A percentile compares a stretch with the other conserved stretches of the same genome.
phyloP scores from a whole-genome alignment of 2,888 invertebrate genomes.

The Limulus polyphemus region DNA sequence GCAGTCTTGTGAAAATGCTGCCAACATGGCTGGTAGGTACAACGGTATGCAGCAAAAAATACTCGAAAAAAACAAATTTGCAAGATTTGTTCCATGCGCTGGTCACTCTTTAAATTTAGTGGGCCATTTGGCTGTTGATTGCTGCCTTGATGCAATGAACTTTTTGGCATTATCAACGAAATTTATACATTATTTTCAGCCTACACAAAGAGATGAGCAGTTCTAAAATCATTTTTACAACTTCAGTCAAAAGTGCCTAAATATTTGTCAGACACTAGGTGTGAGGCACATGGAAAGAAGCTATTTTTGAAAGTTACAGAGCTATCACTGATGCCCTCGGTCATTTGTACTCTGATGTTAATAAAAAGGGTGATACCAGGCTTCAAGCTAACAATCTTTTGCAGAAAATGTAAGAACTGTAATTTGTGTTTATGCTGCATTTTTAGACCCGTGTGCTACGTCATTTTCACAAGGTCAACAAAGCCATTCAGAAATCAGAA shows the following conservation, averaged over 20 bases:
- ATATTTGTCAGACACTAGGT: not conserved
- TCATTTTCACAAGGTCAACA: not conserved
- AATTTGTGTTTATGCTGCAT: not conserved
- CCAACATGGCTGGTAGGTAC: not conserved
- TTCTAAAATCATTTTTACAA: not conserved
- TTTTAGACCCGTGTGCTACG: not conserved
- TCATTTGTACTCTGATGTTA: not conserved
- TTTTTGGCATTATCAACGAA: not conserved
- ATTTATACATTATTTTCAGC: not conserved
- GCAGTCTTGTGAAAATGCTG: not conserved
- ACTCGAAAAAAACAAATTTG: not conserved
- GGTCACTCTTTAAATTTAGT: not conserved
- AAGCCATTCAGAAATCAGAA: not conserved
- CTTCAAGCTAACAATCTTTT: not conserved
- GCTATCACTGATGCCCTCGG: not conserved
- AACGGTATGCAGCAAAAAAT: not conserved
- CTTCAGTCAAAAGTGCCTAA: not conserved
- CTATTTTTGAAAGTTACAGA: not conserved
- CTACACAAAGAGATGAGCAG: conserved; percentile 1
- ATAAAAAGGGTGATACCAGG: not conserved
- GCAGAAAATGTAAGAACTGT: not conserved
- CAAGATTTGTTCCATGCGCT: not conserved
- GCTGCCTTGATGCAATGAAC: not conserved
- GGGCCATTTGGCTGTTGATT: not conserved
- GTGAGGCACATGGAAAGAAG: not conserved